These are phyloP conservation scores for Cebidichthys violaceus DNA, from an alignment of 2,113 vertebrate species.

Conservation along the genomic window DNA sequence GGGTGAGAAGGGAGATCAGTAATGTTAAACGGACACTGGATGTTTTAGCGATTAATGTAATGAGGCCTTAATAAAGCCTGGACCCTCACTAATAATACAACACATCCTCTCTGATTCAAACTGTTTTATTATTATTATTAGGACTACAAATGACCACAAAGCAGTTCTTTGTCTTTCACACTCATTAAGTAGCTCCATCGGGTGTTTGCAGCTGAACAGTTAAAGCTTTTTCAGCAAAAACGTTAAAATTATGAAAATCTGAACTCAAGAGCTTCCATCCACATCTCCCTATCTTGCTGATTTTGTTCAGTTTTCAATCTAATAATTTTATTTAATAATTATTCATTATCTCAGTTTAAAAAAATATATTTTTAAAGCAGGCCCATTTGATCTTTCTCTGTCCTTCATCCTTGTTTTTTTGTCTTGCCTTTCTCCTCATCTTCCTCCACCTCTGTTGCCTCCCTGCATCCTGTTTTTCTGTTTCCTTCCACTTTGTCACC, in stretches of 20 bases:
- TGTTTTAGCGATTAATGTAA: neutral
- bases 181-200: neutral
- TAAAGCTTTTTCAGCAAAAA: neutral
- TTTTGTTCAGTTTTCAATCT: neutral
- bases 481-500: slow-evolving; percentile 27
- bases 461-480: slow-evolving; percentile 40
- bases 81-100: neutral
- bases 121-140: slow-evolving; percentile 1
- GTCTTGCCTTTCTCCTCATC: neutral
- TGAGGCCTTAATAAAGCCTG: neutral
- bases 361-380: neutral
- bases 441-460: slow-evolving; percentile 33
- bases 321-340: neutral
- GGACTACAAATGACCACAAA: neutral
- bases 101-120: neutral
- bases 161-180: neutral
- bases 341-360: neutral
- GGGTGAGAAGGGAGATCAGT: slow-evolving; percentile 73
- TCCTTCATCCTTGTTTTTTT: slow-evolving; percentile 12
- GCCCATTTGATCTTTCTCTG: neutral
- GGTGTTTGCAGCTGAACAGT: slow-evolving; percentile 4
- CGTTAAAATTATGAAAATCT: neutral
- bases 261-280: neutral
- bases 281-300: neutral
- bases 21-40: slow-evolving; percentile 28